Evolutionary conservation across 2,888 invertebrate species (phyloP).

Genomic region (Drosophila ustulata): DNA sequence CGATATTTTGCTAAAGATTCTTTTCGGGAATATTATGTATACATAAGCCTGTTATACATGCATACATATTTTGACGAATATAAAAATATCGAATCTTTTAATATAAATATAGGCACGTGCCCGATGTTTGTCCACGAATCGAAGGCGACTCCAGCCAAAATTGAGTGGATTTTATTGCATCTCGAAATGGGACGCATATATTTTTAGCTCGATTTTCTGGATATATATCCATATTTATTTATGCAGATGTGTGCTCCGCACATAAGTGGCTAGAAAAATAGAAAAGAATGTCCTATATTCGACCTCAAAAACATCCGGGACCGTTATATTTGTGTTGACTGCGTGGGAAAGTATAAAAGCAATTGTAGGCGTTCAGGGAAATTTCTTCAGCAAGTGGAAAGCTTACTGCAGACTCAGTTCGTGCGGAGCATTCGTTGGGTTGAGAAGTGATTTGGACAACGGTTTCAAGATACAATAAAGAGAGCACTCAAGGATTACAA

Average conservation of each 20-base stretch:
- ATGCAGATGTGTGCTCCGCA: conserved; percentile 14
- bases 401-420: conserved; percentile 62
- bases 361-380: conserved; percentile 74
- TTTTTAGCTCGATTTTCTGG: conserved; percentile 21
- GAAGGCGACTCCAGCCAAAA: conserved; percentile 35
- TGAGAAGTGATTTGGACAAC: conserved; percentile 58
- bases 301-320: conserved; percentile 69
- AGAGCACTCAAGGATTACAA: conserved; percentile 38
- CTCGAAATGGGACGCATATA: conserved; percentile 10
- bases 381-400: conserved; percentile 64
- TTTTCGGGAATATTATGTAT: conserved; percentile 21
- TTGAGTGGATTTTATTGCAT: conserved; percentile 24
- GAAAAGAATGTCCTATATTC: conserved; percentile 70
- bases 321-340: conserved; percentile 39
- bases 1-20: not conserved
- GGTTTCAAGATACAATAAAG: conserved; percentile 3
- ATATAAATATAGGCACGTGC: conserved; percentile 50
- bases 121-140: conserved; percentile 31
- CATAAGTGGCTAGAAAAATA: conserved; percentile 27
- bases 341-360: conserved; percentile 68
- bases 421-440: conserved; percentile 63
- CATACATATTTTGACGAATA: conserved; percentile 25
- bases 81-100: conserved; percentile 27
- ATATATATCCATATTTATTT: conserved; percentile 22
- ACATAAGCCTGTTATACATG: conserved; percentile 5